Evolutionary conservation across 2,888 invertebrate genomes (phyloP).

Genomic region (Linnaemya tessellans): DNA sequence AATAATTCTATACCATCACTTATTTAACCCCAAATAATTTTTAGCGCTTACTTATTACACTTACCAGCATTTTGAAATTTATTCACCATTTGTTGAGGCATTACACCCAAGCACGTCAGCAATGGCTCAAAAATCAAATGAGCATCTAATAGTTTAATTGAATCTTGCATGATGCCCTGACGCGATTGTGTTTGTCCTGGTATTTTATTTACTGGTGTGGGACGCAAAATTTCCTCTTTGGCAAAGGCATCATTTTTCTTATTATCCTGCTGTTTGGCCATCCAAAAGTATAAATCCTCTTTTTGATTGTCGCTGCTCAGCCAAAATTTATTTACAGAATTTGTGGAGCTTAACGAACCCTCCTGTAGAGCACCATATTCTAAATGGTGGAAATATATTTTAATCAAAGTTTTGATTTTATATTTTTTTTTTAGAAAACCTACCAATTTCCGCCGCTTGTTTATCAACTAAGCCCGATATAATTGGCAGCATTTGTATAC

Average conservation of each 20-base stretch:
- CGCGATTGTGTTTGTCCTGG: constrained; percentile 84
- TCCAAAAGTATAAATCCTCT: constrained; percentile 98
- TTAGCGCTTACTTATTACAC: too few relatives aligned
- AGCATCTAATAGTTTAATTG: constrained; percentile 93
- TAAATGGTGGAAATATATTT: constrained; percentile 75
- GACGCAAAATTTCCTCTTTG: constrained; percentile 85
- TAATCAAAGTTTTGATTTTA: background rate
- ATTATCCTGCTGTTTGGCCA: constrained; percentile 93
- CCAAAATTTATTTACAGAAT: constrained; percentile 82
- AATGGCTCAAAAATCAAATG: constrained; percentile 97
- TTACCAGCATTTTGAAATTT: constrained; percentile 81
- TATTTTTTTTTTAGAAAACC: constrained; percentile 41
- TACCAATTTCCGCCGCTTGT: constrained; percentile 82
- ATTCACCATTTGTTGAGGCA: constrained; percentile 91
- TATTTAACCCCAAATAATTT: too few relatives aligned
- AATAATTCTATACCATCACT: too few relatives aligned
- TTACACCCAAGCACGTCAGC: constrained; percentile 93
- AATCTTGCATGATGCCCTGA: constrained; percentile 91
- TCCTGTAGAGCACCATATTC: constrained; percentile 91
- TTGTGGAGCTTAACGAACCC: constrained; percentile 87
- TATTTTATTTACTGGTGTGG: constrained; percentile 83
- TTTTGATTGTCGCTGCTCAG: constrained; percentile 85
- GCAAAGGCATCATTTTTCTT: constrained; percentile 79
- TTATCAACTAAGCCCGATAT: constrained; percentile 83
- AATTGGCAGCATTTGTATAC: constrained; percentile 83